phyloP scores from a whole-genome alignment of 2,113 vertebrate species.

The Ctenodactylus gundi region DNA sequence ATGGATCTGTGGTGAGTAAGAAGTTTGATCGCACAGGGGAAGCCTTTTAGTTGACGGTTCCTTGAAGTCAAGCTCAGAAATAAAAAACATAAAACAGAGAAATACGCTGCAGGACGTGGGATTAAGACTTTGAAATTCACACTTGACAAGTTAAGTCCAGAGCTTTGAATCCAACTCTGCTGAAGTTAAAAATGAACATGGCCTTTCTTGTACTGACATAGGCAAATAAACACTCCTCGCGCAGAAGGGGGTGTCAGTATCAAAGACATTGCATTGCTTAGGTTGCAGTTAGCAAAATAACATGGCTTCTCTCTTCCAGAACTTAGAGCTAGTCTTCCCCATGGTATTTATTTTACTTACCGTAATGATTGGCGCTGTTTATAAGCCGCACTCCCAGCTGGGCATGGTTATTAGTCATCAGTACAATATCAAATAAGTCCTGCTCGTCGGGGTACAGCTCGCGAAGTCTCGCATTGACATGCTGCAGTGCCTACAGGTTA shows the following conservation, averaged over 20 bases:
- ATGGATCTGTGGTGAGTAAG: slow-evolving; percentile 64
- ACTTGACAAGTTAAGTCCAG: slow-evolving; percentile 77
- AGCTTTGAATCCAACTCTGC: slow-evolving; percentile 64
- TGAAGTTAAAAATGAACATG: slow-evolving; percentile 74
- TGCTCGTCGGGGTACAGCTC: slow-evolving; percentile 93
- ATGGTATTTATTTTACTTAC: slow-evolving; percentile 85
- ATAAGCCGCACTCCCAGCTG: slow-evolving; percentile 98
- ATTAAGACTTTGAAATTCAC: slow-evolving; percentile 77
- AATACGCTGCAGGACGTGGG: slow-evolving; percentile 59
- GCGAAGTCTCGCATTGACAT: slow-evolving; percentile 90
- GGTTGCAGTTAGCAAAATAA: slow-evolving; percentile 55
- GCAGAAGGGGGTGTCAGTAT: slow-evolving; percentile 64
- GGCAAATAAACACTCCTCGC: slow-evolving; percentile 73
- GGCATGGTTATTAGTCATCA: slow-evolving; percentile 98
- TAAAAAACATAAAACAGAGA: slow-evolving; percentile 65
- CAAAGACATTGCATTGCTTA: slow-evolving; percentile 59
- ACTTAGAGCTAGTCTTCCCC: slow-evolving; percentile 32
- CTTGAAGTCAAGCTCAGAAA: slow-evolving; percentile 69
- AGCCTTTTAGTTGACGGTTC: slow-evolving; percentile 50
- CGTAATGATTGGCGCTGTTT: slow-evolving; percentile 98
- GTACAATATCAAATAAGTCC: slow-evolving; percentile 96
- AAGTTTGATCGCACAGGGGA: slow-evolving; percentile 65
- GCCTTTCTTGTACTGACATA: slow-evolving; percentile 68
- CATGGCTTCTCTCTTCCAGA: slow-evolving; percentile 54
- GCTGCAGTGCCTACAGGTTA: slow-evolving; percentile 86